These are phyloP conservation scores for Hippocampus zosterae DNA, from an alignment of 2,113 vertebrate species.

Conservation along the genomic window DNA sequence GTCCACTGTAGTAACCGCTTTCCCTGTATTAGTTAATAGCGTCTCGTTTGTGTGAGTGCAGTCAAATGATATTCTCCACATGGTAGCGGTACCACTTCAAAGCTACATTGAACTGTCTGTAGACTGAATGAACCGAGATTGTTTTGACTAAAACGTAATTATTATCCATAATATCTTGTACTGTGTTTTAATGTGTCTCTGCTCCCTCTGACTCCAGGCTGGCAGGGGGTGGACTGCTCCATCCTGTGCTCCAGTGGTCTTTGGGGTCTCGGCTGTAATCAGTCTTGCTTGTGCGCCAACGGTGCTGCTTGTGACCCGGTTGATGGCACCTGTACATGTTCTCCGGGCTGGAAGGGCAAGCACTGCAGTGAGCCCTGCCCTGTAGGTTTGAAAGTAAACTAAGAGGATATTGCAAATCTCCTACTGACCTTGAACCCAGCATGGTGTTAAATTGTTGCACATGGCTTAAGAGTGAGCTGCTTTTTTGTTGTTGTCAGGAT, in stretches of 20 bases:
- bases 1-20: no score
- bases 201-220: constrained; percentile 70
- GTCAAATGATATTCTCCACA: background rate
- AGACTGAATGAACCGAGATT: background rate
- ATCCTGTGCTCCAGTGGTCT: constrained; percentile 85
- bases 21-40: background rate
- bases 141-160: background rate
- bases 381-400: constrained; percentile 71
- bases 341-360: constrained; percentile 86
- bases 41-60: background rate
- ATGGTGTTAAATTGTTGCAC: constrained; percentile 6
- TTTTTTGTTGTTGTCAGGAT: constrained; percentile 70
- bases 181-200: background rate
- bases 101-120: background rate
- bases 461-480: background rate
- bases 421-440: background rate
- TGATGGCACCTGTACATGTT: constrained; percentile 85
- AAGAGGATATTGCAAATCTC: background rate
- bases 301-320: constrained; percentile 84
- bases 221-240: constrained; percentile 91
- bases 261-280: constrained; percentile 90
- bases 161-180: background rate
- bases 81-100: background rate
- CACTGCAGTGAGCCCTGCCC: constrained; percentile 83
- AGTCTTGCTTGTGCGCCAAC: constrained; percentile 81